Evolutionary conservation across 2,797 vertebrate genomes (phyloP).

Genomic region (Chloroceryle amazona): DNA sequence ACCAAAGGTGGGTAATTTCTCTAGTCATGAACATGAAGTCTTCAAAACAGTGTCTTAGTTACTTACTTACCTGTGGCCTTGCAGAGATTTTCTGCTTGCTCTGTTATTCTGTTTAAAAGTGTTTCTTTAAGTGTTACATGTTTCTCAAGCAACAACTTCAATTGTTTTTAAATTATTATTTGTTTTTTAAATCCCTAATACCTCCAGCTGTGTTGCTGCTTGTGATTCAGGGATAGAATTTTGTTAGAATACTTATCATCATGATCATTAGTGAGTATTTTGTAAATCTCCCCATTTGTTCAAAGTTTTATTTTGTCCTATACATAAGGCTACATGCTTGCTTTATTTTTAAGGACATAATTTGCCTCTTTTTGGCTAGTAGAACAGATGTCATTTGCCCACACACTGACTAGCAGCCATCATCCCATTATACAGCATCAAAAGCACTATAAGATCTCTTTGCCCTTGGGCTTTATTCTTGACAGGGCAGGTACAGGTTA

Average conservation of each 20-base stretch:
- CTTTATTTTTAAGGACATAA: neutral
- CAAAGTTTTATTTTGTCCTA: neutral
- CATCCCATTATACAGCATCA: neutral
- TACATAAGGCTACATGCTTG: neutral
- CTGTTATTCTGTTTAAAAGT: neutral
- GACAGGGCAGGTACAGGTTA: neutral
- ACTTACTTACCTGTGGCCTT: neutral
- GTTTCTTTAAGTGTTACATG: neutral
- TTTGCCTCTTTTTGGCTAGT: neutral
- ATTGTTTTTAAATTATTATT: neutral
- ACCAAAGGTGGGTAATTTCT: neutral
- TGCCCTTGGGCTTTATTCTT: neutral
- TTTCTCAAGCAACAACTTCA: neutral
- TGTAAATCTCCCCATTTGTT: neutral
- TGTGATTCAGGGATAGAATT: neutral
- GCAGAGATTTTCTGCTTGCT: neutral
- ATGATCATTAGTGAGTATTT: neutral
- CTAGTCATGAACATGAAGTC: neutral
- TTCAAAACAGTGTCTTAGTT: neutral
- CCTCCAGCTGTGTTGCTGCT: neutral
- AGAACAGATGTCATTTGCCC: slow-evolving; percentile 3
- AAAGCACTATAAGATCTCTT: neutral
- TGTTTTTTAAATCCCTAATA: neutral
- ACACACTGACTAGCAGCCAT: neutral
- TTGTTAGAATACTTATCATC: neutral